phyloP scores from a whole-genome alignment of 1,140 invertebrate genomes.

The Ooceraea biroi region DNA sequence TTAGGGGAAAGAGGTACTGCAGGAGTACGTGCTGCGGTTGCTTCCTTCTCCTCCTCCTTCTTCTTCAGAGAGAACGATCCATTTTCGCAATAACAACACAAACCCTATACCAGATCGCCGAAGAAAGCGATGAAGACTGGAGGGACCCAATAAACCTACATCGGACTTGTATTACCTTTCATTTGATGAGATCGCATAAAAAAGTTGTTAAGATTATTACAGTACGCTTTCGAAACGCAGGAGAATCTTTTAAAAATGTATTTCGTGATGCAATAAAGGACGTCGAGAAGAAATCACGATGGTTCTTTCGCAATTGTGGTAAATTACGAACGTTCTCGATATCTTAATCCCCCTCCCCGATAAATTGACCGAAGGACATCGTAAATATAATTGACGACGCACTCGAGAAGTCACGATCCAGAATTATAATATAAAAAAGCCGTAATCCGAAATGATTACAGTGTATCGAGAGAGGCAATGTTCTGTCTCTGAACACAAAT shows the following conservation, averaged over 20 bases:
- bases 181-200: neutral
- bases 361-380: too few species aligned
- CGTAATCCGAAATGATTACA: neutral
- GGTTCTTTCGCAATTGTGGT: too few species aligned
- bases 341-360: too few species aligned
- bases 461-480: neutral
- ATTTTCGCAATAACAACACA: conserved; percentile 26
- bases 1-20: neutral
- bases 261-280: neutral
- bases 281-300: neutral
- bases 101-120: conserved; percentile 24
- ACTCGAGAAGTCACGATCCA: too few species aligned
- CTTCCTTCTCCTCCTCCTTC: neutral
- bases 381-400: too few species aligned
- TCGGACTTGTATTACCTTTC: conserved; percentile 5
- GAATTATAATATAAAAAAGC: too few species aligned
- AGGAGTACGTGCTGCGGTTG: neutral
- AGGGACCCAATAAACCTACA: conserved; percentile 43
- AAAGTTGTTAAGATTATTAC: conserved; percentile 9
- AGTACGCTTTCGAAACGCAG: neutral
- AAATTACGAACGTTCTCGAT: too few species aligned
- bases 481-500: conserved; percentile 17
- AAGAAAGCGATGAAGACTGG: conserved; percentile 28
- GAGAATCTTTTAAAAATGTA: neutral
- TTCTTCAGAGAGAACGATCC: neutral